These are phyloP conservation scores for Cephus pulcher DNA, from an alignment of 2,888 invertebrate genomes.

Conservation along the genomic window DNA sequence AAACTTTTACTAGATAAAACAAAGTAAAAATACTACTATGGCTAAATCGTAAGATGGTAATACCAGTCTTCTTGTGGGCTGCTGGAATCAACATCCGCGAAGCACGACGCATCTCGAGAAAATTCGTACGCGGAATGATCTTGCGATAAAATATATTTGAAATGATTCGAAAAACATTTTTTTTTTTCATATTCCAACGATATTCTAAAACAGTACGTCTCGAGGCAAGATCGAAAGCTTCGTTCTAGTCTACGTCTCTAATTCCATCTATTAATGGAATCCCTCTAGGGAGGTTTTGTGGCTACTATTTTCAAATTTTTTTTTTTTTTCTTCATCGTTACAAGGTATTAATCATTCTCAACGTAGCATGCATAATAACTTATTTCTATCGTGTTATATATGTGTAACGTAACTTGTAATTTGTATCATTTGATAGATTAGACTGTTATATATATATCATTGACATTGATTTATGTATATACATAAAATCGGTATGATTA, in stretches of 20 bases:
- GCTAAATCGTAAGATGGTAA: slow-evolving; percentile 19
- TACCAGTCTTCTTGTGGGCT: slow-evolving; percentile 21
- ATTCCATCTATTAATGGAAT: background rate
- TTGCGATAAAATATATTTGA: background rate
- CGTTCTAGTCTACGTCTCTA: background rate
- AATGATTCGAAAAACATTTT: background rate
- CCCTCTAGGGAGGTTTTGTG: background rate
- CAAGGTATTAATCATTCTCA: background rate
- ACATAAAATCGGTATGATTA: background rate
- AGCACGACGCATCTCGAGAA: slow-evolving; percentile 12
- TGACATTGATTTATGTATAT: background rate
- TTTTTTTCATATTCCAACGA: background rate
- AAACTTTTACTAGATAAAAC: background rate
- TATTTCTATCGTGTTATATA: background rate
- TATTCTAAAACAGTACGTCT: background rate
- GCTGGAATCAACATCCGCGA: slow-evolving; percentile 16
- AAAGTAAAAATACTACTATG: slow-evolving; percentile 5
- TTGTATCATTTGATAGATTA: background rate
- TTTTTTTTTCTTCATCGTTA: background rate
- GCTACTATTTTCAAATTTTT: background rate
- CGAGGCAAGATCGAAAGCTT: background rate
- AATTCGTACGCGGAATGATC: background rate
- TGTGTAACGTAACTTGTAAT: background rate
- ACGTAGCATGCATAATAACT: background rate
- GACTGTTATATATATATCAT: background rate